phyloP scores from a whole-genome alignment of 2,888 invertebrate species.

The Agriopis marginaria region DNA sequence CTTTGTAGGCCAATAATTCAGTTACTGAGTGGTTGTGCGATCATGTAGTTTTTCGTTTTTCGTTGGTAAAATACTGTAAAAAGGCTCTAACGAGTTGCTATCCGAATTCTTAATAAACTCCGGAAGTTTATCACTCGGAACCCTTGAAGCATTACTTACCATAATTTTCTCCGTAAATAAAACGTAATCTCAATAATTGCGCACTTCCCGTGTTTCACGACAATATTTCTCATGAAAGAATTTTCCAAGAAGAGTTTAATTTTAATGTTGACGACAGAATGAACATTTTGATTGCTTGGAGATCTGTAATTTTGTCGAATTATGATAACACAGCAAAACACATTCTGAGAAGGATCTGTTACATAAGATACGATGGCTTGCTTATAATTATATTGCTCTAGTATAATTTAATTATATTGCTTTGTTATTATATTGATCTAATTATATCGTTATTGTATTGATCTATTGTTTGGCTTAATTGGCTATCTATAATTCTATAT shows the following conservation, averaged over 20 bases:
- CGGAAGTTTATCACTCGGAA: not conserved
- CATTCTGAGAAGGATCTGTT: no score
- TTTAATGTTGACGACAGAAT: constrained; percentile 18
- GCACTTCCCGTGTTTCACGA: constrained; percentile 8
- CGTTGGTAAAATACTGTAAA: not conserved
- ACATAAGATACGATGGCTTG: no score
- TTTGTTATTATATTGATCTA: no score
- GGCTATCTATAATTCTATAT: no score
- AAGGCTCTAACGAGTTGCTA: not conserved
- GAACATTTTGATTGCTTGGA: constrained; percentile 26
- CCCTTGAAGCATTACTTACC: not conserved
- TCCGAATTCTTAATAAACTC: not conserved
- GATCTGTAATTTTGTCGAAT: constrained; percentile 7
- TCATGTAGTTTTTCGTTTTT: not conserved
- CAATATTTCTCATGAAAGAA: constrained; percentile 19
- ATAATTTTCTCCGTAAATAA: constrained; percentile 9
- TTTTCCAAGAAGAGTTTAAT: constrained; percentile 37
- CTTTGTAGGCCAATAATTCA: not conserved
- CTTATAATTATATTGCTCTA: no score
- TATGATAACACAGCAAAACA: not conserved
- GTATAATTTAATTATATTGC: no score
- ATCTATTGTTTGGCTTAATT: no score
- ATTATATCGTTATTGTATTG: no score
- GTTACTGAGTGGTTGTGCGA: not conserved
- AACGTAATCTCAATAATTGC: constrained; percentile 19